Conservation (phyloP, 2,888 invertebrate genomes). For the Polydrusus cervinus region DNA sequence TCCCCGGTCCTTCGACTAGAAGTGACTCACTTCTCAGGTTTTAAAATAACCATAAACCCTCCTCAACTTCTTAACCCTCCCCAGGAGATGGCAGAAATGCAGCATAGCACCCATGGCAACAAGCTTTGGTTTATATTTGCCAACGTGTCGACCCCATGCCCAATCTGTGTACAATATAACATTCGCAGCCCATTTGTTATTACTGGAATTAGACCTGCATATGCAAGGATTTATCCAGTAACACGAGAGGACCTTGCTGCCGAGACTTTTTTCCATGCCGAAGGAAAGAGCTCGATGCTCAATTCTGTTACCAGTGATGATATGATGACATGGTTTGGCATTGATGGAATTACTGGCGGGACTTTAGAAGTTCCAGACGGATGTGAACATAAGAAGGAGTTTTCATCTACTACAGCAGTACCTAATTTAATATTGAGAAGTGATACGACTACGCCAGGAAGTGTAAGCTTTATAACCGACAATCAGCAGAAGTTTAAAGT, state of each 20-base stretch:
- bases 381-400: conserved; percentile 43
- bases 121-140: conserved; percentile 80
- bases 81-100: conserved; percentile 76
- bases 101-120: conserved; percentile 77
- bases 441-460: conserved; percentile 37
- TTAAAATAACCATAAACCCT: conserved; percentile 73
- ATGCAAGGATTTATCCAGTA: conserved; percentile 78
- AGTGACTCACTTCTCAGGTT: conserved; percentile 78
- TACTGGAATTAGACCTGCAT: conserved; percentile 77
- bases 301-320: conserved; percentile 79
- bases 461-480: conserved; percentile 56
- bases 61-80: conserved; percentile 73
- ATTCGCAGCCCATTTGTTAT: conserved; percentile 76
- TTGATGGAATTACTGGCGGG: conserved; percentile 71
- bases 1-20: conserved; percentile 78
- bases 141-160: conserved; percentile 75
- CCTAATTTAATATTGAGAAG: conserved; percentile 30
- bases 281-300: conserved; percentile 75
- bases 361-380: conserved; percentile 47
- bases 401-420: background rate
- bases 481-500: conserved; percentile 46
- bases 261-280: conserved; percentile 79
- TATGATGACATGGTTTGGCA: conserved; percentile 80
- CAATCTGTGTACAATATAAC: conserved; percentile 78
- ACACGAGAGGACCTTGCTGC: conserved; percentile 77